Base-by-base conservation (phyloP, 2,888 invertebrate species). In the Euplagia quadripunctaria region DNA sequence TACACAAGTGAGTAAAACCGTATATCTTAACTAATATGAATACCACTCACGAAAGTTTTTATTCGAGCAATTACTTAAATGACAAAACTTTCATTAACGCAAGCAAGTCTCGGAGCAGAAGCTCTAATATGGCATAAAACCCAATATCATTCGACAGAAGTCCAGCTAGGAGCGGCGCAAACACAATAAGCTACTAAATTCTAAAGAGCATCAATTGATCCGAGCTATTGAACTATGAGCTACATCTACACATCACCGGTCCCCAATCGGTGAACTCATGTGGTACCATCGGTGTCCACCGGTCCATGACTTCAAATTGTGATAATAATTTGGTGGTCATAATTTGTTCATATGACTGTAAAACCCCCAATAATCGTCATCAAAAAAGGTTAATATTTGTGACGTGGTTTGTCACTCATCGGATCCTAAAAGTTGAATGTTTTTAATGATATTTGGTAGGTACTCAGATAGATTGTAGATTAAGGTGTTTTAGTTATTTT, bases 221-320 rank as follows among this genome's bases (percentile, higher is more conserved):
- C 16, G 49, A 20, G 58, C 66, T 66, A 72, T 74, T 49, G 64
- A 74, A 75, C 52, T 73, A 70, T 71, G 72, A 71, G 74, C 68
- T 79, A 55, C 75, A 12, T 31, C 31, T 14, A 6, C 3, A 31
- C 31, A 14, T 31, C 14, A 14, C 5, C 20, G 58, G 12, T 31
- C 31, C 31, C 14, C 61, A 31, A 14, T 61, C 14, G 5, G 31
- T 61, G 31, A 31, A 12, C 61, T 31, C 31, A 31, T 31, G 31
- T 31, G 31, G 31, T 31, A 31, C 31, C 31, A 31, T 31, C 31
- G 12, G 7, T 20, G 14, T 31, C 14, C 6, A 31, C 14, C 31
- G 20, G 31, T 31, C 61, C 31, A 12, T 31, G 61, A 61, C 61
- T 61, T 31, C 7, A 14, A 20, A 61, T 14, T 12, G 5, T 61